Conservation (phyloP, 2,113 vertebrate species). For the Cranoglanis bouderius region DNA sequence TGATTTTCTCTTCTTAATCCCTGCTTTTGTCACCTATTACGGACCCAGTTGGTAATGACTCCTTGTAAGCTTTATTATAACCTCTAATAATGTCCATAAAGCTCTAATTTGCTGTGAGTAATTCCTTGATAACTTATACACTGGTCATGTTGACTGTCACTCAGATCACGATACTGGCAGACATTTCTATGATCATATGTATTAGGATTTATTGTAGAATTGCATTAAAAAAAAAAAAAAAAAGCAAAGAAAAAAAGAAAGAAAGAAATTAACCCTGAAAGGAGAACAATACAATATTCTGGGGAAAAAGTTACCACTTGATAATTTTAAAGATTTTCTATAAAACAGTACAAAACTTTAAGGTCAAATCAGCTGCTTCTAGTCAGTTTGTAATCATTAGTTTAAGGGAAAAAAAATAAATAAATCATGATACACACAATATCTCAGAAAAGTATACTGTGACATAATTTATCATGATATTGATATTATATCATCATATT, state of each 20-base stretch:
- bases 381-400: no score
- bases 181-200: background rate
- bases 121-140: background rate
- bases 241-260: no score
- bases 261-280: background rate
- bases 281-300: background rate
- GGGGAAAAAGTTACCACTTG: background rate
- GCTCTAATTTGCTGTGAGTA: background rate
- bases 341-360: no score
- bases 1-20: background rate
- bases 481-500: no score
- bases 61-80: background rate
- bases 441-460: no score
- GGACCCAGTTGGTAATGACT: background rate
- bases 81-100: background rate
- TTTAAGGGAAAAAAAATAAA: no score
- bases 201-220: background rate
- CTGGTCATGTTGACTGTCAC: no score
- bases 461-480: no score
- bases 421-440: no score
- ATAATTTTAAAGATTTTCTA: no score
- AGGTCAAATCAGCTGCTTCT: no score
- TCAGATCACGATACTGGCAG: background rate
- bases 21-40: background rate
- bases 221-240: no score